A percentile compares a stretch with the other conserved stretches of the same genome.
phyloP scores from a whole-genome alignment of 1,140 invertebrate genomes.

The Pachyrhynchus sulphureomaculatus region DNA sequence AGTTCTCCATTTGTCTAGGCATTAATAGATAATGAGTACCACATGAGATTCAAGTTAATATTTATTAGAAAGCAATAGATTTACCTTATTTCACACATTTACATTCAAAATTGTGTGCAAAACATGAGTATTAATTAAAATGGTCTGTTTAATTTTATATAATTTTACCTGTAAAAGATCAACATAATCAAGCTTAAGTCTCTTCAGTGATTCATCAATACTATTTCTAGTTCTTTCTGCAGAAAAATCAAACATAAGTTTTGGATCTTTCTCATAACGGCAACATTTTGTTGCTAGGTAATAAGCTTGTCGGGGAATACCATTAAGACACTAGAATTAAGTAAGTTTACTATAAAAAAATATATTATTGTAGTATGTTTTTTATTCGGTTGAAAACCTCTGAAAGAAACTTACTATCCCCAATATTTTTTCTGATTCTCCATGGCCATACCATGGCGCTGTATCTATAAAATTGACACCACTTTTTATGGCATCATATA shows the following conservation, averaged over 20 bases:
- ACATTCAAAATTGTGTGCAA: too few relatives aligned
- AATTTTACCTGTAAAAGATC: conserved; percentile 87
- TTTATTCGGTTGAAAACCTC: too few relatives aligned
- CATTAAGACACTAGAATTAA: conserved; percentile 66
- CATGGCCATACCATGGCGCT: conserved; percentile 88
- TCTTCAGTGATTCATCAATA: conserved; percentile 75
- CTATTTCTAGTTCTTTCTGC: conserved; percentile 70
- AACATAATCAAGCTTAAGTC: conserved; percentile 78
- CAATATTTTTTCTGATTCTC: conserved; percentile 74
- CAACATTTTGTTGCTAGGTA: conserved; percentile 94
- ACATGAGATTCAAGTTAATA: too few relatives aligned
- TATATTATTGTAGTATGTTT: too few relatives aligned
- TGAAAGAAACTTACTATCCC: conserved; percentile 76
- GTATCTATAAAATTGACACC: conserved; percentile 94
- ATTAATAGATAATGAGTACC: too few relatives aligned
- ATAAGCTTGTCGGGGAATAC: conserved; percentile 77
- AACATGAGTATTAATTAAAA: too few relatives aligned
- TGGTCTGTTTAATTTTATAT: too few relatives aligned
- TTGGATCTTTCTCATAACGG: conserved; percentile 72
- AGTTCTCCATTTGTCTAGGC: too few relatives aligned
- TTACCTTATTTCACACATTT: too few relatives aligned
- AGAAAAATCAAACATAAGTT: conserved; percentile 87
- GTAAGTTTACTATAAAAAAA: too few relatives aligned
- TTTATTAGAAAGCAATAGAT: too few relatives aligned
- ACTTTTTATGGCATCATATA: conserved; percentile 68